Conservation (phyloP, 2,888 invertebrate species). For the Aphodius sticticus region DNA sequence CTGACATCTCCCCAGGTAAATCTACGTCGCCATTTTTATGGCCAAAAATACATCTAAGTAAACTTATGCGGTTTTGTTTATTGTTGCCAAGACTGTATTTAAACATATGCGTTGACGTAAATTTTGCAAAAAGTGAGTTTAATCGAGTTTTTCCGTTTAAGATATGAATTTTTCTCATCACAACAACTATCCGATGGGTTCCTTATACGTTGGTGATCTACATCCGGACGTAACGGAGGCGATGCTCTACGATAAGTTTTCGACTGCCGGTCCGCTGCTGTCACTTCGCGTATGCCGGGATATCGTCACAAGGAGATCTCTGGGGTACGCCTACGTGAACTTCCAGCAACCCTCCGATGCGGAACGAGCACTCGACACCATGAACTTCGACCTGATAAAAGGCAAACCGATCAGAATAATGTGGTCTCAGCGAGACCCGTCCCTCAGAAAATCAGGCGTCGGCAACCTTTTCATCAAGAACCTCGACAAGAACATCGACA, state of each 20-base stretch:
- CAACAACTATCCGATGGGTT: constrained; percentile 89
- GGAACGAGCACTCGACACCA: constrained; percentile 97
- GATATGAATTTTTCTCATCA: constrained; percentile 55
- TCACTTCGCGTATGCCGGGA: constrained; percentile 99
- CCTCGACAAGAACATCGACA: constrained; percentile 97
- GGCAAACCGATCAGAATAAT: constrained; percentile 98
- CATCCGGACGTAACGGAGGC: constrained; percentile 99
- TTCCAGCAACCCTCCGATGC: constrained; percentile 99
- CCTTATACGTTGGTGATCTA: constrained; percentile 98
- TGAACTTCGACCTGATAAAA: constrained; percentile 99
- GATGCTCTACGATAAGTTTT: constrained; percentile 99
- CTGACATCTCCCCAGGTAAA: not conserved
- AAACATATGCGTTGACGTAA: constrained; percentile 32
- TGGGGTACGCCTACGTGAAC: constrained; percentile 99
- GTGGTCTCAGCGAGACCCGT: constrained; percentile 99
- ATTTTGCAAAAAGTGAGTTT: constrained; percentile 23
- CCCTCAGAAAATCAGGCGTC: constrained; percentile 95
- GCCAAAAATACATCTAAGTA: constrained; percentile 28
- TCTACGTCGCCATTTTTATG: not conserved
- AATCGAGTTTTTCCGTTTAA: constrained; percentile 1
- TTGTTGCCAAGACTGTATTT: constrained; percentile 34
- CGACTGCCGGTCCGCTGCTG: constrained; percentile 95
- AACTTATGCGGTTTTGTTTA: constrained; percentile 35
- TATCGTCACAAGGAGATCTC: constrained; percentile 93
- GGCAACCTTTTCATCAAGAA: constrained; percentile 99